A percentile compares a stretch with the other conserved stretches of the same genome.
Conservation (phyloP, 2,888 invertebrate genomes). For the Phragmatobia fuliginosa region DNA sequence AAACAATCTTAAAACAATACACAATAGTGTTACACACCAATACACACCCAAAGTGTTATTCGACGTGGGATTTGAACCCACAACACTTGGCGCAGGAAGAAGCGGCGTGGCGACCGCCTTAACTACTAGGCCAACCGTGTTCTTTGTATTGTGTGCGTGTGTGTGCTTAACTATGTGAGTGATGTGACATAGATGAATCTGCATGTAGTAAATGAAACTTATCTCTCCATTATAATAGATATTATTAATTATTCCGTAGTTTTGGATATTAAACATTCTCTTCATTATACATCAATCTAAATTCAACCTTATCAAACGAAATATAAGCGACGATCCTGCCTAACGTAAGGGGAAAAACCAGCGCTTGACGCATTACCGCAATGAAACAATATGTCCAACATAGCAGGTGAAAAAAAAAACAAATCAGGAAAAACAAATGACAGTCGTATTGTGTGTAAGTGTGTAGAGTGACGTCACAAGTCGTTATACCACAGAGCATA, state of each 20-base stretch:
- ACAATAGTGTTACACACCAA: no score
- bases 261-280: neutral
- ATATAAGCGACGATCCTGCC: neutral
- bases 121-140: no score
- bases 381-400: neutral
- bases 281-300: no score
- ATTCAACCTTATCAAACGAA: neutral
- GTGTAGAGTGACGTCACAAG: constrained; percentile 15
- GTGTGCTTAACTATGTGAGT: no score
- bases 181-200: no score
- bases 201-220: neutral
- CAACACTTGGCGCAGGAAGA: no score
- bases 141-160: no score
- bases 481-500: constrained; percentile 31
- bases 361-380: neutral
- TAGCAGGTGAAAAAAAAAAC: constrained; percentile 8
- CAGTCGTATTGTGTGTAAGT: neutral
- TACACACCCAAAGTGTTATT: no score
- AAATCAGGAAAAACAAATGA: constrained; percentile 14
- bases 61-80: no score
- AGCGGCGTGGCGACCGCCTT: no score
- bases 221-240: neutral
- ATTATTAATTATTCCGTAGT: neutral
- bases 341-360: neutral
- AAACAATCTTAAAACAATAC: no score